phyloP scores from a whole-genome alignment of 2,113 vertebrate species.

The Sorex araneus region DNA sequence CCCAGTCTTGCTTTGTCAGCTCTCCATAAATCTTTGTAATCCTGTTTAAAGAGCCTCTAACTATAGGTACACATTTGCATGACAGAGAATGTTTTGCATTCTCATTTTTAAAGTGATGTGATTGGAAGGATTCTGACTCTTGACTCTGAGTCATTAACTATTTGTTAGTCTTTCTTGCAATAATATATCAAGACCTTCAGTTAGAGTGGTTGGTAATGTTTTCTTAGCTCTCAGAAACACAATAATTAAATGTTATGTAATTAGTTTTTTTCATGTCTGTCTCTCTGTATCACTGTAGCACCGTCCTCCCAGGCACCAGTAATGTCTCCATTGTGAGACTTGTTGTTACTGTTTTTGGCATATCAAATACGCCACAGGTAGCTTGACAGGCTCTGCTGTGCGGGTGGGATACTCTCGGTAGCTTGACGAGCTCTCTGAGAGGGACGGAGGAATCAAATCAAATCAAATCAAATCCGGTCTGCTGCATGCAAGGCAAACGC shows the following conservation, averaged over 20 bases:
- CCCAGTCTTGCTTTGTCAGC: slow-evolving; percentile 88
- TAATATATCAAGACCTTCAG: slow-evolving; percentile 31
- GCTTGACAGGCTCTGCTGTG: too few species aligned
- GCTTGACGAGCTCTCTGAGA: too few species aligned
- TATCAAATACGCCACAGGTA: too few species aligned
- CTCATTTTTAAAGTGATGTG: slow-evolving; percentile 50
- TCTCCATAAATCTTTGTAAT: slow-evolving; percentile 88
- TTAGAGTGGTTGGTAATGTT: neutral
- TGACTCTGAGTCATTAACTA: slow-evolving; percentile 50
- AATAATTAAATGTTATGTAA: slow-evolving; percentile 33
- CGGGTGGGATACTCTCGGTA: too few species aligned
- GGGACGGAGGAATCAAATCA: too few species aligned
- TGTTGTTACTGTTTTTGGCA: too few species aligned
- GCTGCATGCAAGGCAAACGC: too few species aligned
- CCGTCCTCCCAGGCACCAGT: too few species aligned
- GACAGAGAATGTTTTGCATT: slow-evolving; percentile 57
- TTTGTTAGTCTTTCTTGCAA: slow-evolving; percentile 28
- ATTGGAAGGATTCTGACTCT: slow-evolving; percentile 18
- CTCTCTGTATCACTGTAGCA: too few species aligned
- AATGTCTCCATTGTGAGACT: too few species aligned
- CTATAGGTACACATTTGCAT: slow-evolving; percentile 74
- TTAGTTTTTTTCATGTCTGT: slow-evolving; percentile 8
- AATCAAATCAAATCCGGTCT: too few species aligned
- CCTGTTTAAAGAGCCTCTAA: slow-evolving; percentile 86
- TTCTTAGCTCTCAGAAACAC: neutral